Evolutionary conservation across 2,113 vertebrate genomes (phyloP).

Genomic region (Phylloscopus whistleri): DNA sequence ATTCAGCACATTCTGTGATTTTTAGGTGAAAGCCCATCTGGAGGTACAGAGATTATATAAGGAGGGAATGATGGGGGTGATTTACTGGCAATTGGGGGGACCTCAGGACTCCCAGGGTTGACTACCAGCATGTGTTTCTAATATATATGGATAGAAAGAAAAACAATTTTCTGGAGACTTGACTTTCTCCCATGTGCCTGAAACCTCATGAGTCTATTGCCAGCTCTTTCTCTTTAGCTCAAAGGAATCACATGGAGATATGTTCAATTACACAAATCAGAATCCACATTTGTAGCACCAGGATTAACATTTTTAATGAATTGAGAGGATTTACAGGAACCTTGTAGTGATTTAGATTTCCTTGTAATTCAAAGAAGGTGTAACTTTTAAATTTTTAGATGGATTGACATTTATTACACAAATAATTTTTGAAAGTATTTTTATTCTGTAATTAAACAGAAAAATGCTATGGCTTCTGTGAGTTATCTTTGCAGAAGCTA

Average conservation of each 20-base stretch:
- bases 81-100: neutral
- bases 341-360: neutral
- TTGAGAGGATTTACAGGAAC: neutral
- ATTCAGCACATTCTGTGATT: neutral
- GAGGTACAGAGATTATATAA: neutral
- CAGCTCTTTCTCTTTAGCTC: neutral
- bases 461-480: neutral
- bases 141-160: neutral
- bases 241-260: neutral
- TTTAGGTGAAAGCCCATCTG: neutral
- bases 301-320: neutral
- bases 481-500: neutral
- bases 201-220: neutral
- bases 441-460: neutral
- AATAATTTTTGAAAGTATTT: neutral
- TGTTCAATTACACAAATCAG: neutral
- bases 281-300: neutral
- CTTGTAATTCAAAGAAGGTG: neutral
- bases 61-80: neutral
- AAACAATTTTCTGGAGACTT: neutral
- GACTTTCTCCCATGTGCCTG: neutral
- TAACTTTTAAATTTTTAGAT: neutral
- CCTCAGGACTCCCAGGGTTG: neutral
- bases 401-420: neutral
- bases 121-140: neutral